A percentile compares a stretch with the other conserved stretches of the same genome.
These are phyloP conservation scores for Aproaerema taeniolella DNA, from an alignment of 2,888 invertebrate genomes.

Conservation along the genomic window DNA sequence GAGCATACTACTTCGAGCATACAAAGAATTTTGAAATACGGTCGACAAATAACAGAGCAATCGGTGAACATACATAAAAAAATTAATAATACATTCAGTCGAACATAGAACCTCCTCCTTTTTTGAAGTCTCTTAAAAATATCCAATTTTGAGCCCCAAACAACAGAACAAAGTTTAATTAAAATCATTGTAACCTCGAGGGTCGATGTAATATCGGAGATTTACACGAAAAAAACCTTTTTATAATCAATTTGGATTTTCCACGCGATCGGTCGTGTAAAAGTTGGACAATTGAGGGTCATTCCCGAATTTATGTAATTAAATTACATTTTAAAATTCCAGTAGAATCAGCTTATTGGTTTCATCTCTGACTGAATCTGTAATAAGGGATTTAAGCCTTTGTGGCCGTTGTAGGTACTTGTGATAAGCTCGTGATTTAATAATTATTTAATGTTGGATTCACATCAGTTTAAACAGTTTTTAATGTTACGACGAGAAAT, in stretches of 20 bases:
- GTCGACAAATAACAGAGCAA: too few relatives aligned
- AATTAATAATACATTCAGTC: too few relatives aligned
- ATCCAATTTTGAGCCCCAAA: too few relatives aligned
- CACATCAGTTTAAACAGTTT: too few relatives aligned
- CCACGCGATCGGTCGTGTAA: constrained; percentile 36
- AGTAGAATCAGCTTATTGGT: constrained; percentile 18
- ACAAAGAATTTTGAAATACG: too few relatives aligned
- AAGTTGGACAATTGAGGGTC: constrained; percentile 32
- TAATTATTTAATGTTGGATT: too few relatives aligned
- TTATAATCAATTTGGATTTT: constrained; percentile 47
- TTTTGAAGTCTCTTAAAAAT: too few relatives aligned
- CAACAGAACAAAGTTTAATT: constrained; percentile 5
- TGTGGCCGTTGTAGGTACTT: too few relatives aligned
- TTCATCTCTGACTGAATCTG: constrained; percentile 20
- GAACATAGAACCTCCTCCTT: too few relatives aligned
- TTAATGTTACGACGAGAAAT: too few relatives aligned
- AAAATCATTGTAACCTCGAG: constrained; percentile 7
- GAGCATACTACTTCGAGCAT: too few relatives aligned
- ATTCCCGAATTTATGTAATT: constrained; percentile 32
- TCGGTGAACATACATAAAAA: too few relatives aligned
- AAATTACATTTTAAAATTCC: constrained; percentile 39
- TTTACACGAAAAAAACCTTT: constrained; percentile 30
- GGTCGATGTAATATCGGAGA: constrained; percentile 4
- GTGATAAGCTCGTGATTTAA: neutral
- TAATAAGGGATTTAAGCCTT: constrained; percentile 11